Evolutionary conservation across 2,888 invertebrate species (phyloP), one percentile per base, ranked within the genome.

Genomic region (Trachelus troglodyta): DNA sequence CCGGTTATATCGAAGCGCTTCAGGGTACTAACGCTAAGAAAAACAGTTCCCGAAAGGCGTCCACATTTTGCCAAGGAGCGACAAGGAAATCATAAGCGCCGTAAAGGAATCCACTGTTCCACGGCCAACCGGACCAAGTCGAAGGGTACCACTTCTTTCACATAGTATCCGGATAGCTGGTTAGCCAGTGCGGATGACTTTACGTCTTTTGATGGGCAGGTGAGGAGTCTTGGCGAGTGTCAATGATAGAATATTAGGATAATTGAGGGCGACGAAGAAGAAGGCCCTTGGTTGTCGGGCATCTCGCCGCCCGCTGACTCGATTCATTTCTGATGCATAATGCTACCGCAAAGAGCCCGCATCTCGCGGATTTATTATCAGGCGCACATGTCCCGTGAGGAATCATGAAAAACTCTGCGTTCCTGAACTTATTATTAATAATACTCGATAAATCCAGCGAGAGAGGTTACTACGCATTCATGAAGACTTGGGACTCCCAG

Each of bases 121-220:
- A 11, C 33, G 4, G 76, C 31, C 31, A 34, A 31, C 34, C 31
- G 71, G 33, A 71, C 33, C 9, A 3, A 34, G 71, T 71, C 30
- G 12, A 71, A 12, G 12, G 12, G 1, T 71, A 79, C 78, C 81
- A 86, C 77, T 83, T 85, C 56, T 40, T 4, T 75, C 79, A 77
- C 83, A 79, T 91, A 85, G 4, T 84, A 69, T 34, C 91, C 91
- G 80, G 81, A 76, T 88, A 79, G 34, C 74, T 76, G 86, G 88
- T 90, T 91, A 88, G 91, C 91, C 91, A 91, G 88, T 90, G 90
- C 89, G 91, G 91, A 91, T 90, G 91, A 90, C 89, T 91, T 90
- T 89, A 88, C 90, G 90, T 91, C 90, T 91, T 91, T 91, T 91
- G 91, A 91, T 91, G 91, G 91, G 91, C 91, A 91, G 91, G 91